These are phyloP conservation scores for Diachasma alloeum DNA, from an alignment of 1,140 invertebrate genomes.

Conservation along the genomic window DNA sequence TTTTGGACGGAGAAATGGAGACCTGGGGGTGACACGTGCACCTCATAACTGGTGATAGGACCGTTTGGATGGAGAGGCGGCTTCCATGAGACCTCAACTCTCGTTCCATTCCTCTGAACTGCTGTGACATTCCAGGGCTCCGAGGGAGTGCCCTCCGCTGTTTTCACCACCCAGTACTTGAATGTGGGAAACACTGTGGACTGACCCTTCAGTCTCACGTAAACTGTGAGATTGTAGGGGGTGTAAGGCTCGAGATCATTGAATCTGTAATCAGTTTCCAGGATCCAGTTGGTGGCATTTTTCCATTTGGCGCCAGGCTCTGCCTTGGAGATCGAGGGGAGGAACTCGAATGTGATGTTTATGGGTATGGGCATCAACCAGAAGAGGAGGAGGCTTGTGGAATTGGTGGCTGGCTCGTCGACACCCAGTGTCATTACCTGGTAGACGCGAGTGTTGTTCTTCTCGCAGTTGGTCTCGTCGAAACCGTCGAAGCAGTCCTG, in stretches of 20 bases:
- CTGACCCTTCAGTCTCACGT: constrained; percentile 68
- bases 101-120: constrained; percentile 70
- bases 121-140: constrained; percentile 73
- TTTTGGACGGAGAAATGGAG: constrained; percentile 54
- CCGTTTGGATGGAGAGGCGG: constrained; percentile 72
- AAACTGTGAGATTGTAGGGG: constrained; percentile 80
- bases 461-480: constrained; percentile 76
- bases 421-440: constrained; percentile 67
- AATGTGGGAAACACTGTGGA: constrained; percentile 67
- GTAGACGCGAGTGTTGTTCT: constrained; percentile 62
- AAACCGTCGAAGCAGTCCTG: constrained; percentile 75
- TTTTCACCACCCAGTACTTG: constrained; percentile 69
- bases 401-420: constrained; percentile 63
- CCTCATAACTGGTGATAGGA: constrained; percentile 70
- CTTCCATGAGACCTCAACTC: constrained; percentile 75
- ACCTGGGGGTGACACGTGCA: constrained; percentile 71
- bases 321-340: constrained; percentile 67
- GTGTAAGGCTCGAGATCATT: constrained; percentile 74
- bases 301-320: constrained; percentile 61
- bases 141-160: constrained; percentile 73
- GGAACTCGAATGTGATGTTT: constrained; percentile 67
- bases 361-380: constrained; percentile 67
- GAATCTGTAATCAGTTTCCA: constrained; percentile 68
- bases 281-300: constrained; percentile 68
- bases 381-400: constrained; percentile 64